Percentiles rank a stretch among this genome's conserved stretches.
These are phyloP conservation scores for Galemys pyrenaicus DNA, from an alignment of 2,113 vertebrate genomes.

Conservation along the genomic window DNA sequence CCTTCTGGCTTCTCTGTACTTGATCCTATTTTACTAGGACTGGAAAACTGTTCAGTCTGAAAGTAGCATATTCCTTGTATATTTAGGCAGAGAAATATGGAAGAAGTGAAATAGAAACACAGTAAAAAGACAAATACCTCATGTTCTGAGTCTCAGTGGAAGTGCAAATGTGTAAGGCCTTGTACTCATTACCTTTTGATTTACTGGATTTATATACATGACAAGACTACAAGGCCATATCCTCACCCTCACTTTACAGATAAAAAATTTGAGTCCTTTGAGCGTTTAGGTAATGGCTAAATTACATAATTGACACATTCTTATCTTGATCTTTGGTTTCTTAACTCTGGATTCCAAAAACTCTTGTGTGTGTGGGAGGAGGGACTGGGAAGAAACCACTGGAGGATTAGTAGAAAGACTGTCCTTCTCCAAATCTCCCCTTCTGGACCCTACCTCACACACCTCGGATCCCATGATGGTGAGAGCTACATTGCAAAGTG, in stretches of 20 bases:
- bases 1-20: constrained; percentile 17
- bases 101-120: neutral
- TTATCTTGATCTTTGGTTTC: neutral
- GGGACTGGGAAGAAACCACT: neutral
- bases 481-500: neutral
- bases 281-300: neutral
- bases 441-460: neutral
- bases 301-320: neutral
- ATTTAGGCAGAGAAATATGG: neutral
- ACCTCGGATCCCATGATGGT: neutral
- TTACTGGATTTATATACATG: neutral
- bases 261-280: neutral
- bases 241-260: neutral
- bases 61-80: neutral
- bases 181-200: neutral
- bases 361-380: accelerated
- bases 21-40: neutral
- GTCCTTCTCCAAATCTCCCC: neutral
- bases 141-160: neutral
- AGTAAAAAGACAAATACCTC: neutral
- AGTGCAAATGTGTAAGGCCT: neutral
- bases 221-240: neutral
- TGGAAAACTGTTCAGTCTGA: neutral
- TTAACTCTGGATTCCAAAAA: neutral
- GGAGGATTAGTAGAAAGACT: neutral